Conservation (phyloP, 2,797 vertebrate genomes). For the Graptemys geographica region DNA sequence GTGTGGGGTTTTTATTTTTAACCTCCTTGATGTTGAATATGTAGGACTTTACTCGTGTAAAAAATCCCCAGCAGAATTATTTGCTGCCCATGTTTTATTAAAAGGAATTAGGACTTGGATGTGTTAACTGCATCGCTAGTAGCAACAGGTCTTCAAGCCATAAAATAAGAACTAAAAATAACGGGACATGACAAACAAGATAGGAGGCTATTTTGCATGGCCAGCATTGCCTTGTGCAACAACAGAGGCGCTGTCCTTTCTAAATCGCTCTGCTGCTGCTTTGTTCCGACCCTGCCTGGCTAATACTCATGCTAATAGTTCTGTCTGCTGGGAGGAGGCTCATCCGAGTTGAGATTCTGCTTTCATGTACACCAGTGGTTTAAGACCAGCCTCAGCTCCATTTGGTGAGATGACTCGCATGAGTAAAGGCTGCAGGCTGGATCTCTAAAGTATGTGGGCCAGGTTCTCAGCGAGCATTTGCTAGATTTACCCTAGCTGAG, state of each 20-base stretch:
- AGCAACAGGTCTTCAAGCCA: not conserved
- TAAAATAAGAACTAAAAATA: not conserved
- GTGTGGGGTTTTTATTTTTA: not conserved
- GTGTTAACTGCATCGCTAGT: not conserved
- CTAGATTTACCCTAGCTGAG: not conserved
- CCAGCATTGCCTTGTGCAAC: not conserved
- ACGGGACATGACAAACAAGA: not conserved
- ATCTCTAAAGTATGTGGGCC: not conserved
- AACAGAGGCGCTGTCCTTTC: not conserved
- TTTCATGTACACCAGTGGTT: not conserved
- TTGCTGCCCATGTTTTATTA: not conserved
- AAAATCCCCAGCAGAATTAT: accelerated
- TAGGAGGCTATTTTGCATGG: not conserved
- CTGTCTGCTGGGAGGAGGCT: not conserved
- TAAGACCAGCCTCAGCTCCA: not conserved
- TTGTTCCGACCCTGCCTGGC: not conserved
- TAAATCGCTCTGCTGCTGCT: not conserved
- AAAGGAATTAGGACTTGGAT: not conserved
- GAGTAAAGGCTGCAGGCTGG: not conserved
- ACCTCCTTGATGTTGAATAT: not conserved
- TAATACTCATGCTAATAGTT: not conserved
- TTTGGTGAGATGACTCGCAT: not conserved
- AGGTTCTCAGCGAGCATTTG: not conserved
- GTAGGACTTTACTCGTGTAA: not conserved
- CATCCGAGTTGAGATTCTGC: not conserved